Evolutionary conservation across 2,797 vertebrate genomes (phyloP).

Genomic region (Clarias platycephalus): DNA sequence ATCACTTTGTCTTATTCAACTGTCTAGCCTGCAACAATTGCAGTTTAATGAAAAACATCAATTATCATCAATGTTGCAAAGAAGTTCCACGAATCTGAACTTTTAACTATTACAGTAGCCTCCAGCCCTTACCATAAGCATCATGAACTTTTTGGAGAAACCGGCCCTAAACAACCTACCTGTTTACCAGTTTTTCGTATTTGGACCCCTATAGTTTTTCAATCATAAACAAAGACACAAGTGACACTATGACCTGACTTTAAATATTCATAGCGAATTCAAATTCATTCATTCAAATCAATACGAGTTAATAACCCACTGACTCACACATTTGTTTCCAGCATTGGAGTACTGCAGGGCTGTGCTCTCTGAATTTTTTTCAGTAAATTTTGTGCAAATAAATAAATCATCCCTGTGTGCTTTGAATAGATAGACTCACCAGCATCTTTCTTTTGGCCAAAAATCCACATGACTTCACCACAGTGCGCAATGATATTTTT

Average conservation of each 20-base stretch:
- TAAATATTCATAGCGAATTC: not conserved
- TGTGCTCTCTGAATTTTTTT: not conserved
- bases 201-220: slow-evolving; percentile 9
- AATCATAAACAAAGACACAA: slow-evolving; percentile 6
- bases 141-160: not conserved
- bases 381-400: not conserved
- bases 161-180: not conserved
- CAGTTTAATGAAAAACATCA: not conserved
- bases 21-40: not conserved
- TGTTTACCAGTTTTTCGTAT: not conserved
- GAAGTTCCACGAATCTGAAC: not conserved
- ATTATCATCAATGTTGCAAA: not conserved
- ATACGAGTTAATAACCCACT: not conserved
- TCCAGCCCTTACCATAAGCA: not conserved
- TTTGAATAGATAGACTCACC: not conserved
- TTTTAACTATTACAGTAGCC: not conserved
- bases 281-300: not conserved
- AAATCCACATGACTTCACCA: not conserved
- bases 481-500: not conserved
- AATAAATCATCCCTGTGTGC: not conserved
- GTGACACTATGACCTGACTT: slow-evolving; percentile 1
- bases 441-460: not conserved
- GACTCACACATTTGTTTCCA: slow-evolving; percentile 6
- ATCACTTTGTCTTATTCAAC: not conserved
- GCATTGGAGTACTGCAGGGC: not conserved